Conservation (phyloP, 2,888 invertebrate species). For the Alcis repandata region DNA sequence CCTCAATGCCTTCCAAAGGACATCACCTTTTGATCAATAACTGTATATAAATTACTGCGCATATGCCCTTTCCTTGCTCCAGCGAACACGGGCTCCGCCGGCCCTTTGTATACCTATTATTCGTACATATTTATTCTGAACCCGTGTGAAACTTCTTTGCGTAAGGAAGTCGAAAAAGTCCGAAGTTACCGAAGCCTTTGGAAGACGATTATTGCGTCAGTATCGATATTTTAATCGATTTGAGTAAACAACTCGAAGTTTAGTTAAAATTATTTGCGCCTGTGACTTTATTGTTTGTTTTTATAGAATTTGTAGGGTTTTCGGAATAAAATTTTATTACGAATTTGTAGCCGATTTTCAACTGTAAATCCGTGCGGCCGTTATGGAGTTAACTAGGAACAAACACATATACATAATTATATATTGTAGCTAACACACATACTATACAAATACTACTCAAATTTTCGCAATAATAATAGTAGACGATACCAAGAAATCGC, state of each 20-base stretch:
- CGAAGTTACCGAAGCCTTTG: constrained; percentile 31
- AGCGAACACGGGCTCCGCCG: constrained; percentile 72
- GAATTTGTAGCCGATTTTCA: too few species aligned
- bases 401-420: too few species aligned
- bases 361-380: too few species aligned
- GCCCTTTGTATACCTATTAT: constrained; percentile 72
- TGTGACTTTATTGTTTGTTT: not conserved
- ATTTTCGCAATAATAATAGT: too few species aligned
- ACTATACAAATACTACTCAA: too few species aligned
- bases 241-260: not conserved
- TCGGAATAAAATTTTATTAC: too few species aligned
- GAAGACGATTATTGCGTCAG: constrained; percentile 22
- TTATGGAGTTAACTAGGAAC: too few species aligned
- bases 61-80: constrained; percentile 83
- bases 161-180: constrained; percentile 49
- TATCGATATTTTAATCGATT: constrained; percentile 1
- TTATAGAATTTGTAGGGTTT: not conserved
- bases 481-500: too few species aligned
- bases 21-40: constrained; percentile 86
- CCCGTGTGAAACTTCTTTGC: constrained; percentile 52
- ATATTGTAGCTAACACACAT: too few species aligned
- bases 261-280: not conserved
- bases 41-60: constrained; percentile 85
- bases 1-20: constrained; percentile 82
- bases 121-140: constrained; percentile 52